Percentiles rank a stretch among this genome's conserved stretches.
Evolutionary conservation across 2,888 invertebrate species (phyloP).

Genomic region (Thereva unica): DNA sequence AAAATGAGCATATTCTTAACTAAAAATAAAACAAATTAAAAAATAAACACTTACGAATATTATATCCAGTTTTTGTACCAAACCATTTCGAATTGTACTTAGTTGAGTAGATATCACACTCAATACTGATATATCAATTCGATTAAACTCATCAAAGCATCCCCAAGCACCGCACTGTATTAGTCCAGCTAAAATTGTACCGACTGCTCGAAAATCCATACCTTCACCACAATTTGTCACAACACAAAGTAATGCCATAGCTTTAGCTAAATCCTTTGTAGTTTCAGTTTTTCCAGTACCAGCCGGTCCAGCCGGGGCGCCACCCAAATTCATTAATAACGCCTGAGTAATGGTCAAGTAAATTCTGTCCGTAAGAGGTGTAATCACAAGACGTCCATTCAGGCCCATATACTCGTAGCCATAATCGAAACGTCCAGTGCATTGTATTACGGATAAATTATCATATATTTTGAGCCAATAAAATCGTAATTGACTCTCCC

Average conservation of each 20-base stretch:
- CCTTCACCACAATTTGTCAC: constrained; percentile 94
- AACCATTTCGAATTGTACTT: constrained; percentile 83
- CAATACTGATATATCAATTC: constrained; percentile 88
- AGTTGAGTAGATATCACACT: constrained; percentile 92
- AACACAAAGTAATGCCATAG: constrained; percentile 78
- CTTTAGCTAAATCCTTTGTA: constrained; percentile 88
- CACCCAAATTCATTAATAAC: constrained; percentile 86
- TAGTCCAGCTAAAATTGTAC: constrained; percentile 68
- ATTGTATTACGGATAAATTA: constrained; percentile 81
- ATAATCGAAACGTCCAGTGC: constrained; percentile 83
- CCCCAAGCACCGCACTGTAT: constrained; percentile 83
- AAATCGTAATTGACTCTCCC: constrained; percentile 92
- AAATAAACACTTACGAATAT: constrained; percentile 67
- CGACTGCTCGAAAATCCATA: constrained; percentile 86
- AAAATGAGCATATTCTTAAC: too few species aligned
- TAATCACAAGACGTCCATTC: constrained; percentile 87
- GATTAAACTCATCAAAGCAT: constrained; percentile 93
- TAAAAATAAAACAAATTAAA: too few species aligned
- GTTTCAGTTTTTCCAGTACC: constrained; percentile 81
- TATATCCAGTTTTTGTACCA: constrained; percentile 72
- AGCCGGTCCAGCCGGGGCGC: constrained; percentile 79
- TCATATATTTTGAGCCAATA: constrained; percentile 86
- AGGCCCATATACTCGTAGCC: constrained; percentile 96
- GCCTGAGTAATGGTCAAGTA: constrained; percentile 93
- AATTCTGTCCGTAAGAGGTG: constrained; percentile 89